A percentile compares a stretch with the other conserved stretches of the same genome.
Conservation (phyloP, 2,797 vertebrate species). For the Chaetodon trifasciatus region DNA sequence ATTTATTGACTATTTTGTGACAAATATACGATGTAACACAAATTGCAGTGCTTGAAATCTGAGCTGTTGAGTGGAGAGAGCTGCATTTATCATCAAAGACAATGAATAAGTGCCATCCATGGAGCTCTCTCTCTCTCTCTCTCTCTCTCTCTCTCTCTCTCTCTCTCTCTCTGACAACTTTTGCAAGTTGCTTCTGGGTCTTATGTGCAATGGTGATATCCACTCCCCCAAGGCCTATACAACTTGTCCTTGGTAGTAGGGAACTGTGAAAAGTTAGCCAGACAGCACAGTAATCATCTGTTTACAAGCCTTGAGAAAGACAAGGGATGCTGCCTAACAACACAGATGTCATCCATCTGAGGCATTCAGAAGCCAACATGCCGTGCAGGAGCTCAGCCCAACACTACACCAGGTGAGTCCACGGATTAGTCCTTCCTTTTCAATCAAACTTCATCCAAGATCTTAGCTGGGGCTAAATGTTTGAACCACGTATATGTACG, state of each 20-base stretch:
- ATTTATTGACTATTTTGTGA: conserved; percentile 12
- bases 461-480: conserved; percentile 12
- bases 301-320: conserved; percentile 55
- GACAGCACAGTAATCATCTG: conserved; percentile 46
- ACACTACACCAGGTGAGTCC: conserved; percentile 13
- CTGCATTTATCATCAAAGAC: conserved; percentile 72
- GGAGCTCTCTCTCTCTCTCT: conserved; percentile 31
- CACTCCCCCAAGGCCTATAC: conserved; percentile 52
- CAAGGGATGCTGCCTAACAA: conserved; percentile 23
- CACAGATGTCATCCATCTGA: conserved; percentile 33
- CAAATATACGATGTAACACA: not conserved
- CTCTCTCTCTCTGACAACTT: conserved; percentile 37
- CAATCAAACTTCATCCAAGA: conserved; percentile 23
- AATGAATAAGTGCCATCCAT: conserved; percentile 61
- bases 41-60: conserved; percentile 45
- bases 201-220: conserved; percentile 62
- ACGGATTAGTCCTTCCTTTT: conserved; percentile 28
- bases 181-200: conserved; percentile 58
- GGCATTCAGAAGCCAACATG: not conserved
- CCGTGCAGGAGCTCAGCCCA: conserved; percentile 15
- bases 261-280: conserved; percentile 65
- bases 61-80: conserved; percentile 44
- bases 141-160: not conserved
- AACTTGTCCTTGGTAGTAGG: conserved; percentile 72
- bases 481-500: not conserved